Conservation (phyloP, 1,140 invertebrate species). For the Listronotus bonariensis region DNA sequence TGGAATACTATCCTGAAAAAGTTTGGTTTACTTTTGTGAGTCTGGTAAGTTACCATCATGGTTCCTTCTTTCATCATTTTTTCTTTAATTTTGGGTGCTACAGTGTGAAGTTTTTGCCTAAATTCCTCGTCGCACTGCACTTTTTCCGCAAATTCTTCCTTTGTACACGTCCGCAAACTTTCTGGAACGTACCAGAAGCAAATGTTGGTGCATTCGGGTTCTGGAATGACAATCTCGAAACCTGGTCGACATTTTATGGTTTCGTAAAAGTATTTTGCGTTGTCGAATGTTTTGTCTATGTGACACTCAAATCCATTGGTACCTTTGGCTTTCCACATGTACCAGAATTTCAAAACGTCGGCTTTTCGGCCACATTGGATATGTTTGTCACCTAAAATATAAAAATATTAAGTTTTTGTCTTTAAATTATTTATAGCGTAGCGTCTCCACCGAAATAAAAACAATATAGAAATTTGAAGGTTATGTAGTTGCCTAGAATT, state of each 20-base stretch:
- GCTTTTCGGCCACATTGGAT: constrained; percentile 90
- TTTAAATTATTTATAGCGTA: too few relatives aligned
- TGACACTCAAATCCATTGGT: constrained; percentile 77
- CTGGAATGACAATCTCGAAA: constrained; percentile 74
- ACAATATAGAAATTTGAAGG: too few relatives aligned
- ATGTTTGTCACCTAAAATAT: constrained; percentile 82
- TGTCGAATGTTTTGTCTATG: constrained; percentile 77
- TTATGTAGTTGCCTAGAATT: too few relatives aligned
- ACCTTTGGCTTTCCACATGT: constrained; percentile 98
- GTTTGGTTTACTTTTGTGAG: constrained; percentile 77
- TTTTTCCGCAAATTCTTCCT: constrained; percentile 46
- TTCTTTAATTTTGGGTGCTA: constrained; percentile 92
- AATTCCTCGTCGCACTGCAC: constrained; percentile 63
- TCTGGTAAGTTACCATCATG: constrained; percentile 96
- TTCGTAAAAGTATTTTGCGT: constrained; percentile 71
- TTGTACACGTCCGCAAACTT: constrained; percentile 65
- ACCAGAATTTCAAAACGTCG: constrained; percentile 95
- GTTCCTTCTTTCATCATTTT: constrained; percentile 92
- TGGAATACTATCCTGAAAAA: constrained; percentile 95
- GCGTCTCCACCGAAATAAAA: too few relatives aligned
- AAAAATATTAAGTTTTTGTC: not conserved
- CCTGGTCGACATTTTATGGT: constrained; percentile 70
- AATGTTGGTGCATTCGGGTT: constrained; percentile 91
- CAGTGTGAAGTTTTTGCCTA: constrained; percentile 71
- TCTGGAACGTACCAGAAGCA: constrained; percentile 95